Evolutionary conservation across 2,797 vertebrate genomes (phyloP).

Genomic region (Characodon lateralis): DNA sequence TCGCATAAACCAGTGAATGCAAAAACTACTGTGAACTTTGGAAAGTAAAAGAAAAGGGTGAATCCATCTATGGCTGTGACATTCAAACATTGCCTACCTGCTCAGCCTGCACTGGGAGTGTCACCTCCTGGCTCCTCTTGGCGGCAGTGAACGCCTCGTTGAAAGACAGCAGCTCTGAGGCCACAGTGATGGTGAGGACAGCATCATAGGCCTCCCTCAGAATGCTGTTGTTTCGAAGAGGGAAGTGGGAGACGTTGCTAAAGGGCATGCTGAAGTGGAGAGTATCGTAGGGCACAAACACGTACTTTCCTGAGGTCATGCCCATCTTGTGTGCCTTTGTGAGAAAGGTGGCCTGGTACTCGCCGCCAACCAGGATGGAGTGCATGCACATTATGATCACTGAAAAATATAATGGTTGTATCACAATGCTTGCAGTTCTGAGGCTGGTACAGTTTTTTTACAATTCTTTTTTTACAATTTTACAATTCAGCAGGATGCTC

Average conservation of each 20-base stretch:
- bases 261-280: conserved; percentile 92
- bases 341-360: conserved; percentile 85
- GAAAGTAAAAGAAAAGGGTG: not conserved
- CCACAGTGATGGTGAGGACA: conserved; percentile 90
- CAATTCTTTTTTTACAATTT: not conserved
- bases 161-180: conserved; percentile 88
- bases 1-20: not conserved
- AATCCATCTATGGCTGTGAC: not conserved
- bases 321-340: conserved; percentile 89
- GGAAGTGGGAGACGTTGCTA: conserved; percentile 79
- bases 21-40: not conserved
- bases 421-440: not conserved
- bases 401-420: conserved; percentile 64
- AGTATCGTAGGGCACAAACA: conserved; percentile 90
- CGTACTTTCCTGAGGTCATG: conserved; percentile 87
- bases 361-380: conserved; percentile 87
- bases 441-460: not conserved
- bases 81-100: conserved; percentile 73
- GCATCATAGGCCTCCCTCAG: conserved; percentile 89
- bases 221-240: conserved; percentile 81
- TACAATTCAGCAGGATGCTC: not conserved
- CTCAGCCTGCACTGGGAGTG: conserved; percentile 68
- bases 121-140: conserved; percentile 80
- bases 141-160: conserved; percentile 83
- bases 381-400: conserved; percentile 96